Evolutionary conservation across 2,797 vertebrate species (phyloP).

Genomic region (Zalophus californianus): DNA sequence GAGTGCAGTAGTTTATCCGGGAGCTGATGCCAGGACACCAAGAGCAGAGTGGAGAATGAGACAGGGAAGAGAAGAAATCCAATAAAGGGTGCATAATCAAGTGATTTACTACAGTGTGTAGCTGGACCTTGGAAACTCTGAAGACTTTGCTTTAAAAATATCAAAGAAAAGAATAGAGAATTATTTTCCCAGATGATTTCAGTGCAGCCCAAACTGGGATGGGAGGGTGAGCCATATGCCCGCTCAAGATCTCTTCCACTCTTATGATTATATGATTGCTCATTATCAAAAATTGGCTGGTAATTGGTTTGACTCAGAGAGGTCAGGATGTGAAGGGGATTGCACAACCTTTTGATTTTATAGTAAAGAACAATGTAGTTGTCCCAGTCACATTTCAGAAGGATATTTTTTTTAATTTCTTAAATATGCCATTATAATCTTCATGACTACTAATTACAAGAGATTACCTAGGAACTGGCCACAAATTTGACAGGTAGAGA

Average conservation of each 20-base stretch:
- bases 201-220: neutral
- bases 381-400: slow-evolving; percentile 53
- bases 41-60: neutral
- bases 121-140: neutral
- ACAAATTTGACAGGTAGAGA: slow-evolving; percentile 1
- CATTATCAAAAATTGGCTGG: slow-evolving; percentile 80
- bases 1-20: neutral
- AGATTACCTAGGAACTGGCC: slow-evolving; percentile 37
- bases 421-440: slow-evolving; percentile 68
- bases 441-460: slow-evolving; percentile 70
- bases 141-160: slow-evolving; percentile 9
- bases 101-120: neutral
- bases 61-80: neutral
- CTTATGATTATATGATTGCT: slow-evolving; percentile 80
- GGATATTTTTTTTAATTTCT: slow-evolving; percentile 25
- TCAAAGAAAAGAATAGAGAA: neutral
- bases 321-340: slow-evolving; percentile 71
- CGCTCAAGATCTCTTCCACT: slow-evolving; percentile 76
- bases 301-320: slow-evolving; percentile 80
- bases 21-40: neutral
- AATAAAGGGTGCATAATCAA: neutral
- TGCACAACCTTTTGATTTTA: slow-evolving; percentile 63
- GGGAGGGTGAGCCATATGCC: slow-evolving; percentile 16
- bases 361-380: slow-evolving; percentile 65
- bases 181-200: slow-evolving; percentile 51